A percentile compares a stretch with the other conserved stretches of the same genome.
phyloP scores from a whole-genome alignment of 1,140 invertebrate genomes.

The Brachionus asplanchnoidis region DNA sequence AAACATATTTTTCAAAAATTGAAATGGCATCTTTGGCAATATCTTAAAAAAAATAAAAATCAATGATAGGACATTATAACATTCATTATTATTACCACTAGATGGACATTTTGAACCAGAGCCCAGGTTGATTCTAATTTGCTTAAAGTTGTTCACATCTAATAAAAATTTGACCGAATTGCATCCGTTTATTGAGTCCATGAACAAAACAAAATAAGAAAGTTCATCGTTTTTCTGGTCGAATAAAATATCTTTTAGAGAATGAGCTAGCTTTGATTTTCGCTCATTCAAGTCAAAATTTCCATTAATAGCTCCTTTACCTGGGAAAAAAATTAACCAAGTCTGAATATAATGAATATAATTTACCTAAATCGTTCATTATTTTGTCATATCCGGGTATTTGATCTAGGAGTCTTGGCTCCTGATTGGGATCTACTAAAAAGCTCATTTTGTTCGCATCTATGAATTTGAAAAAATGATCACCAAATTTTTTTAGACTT shows the following conservation, averaged over 20 bases:
- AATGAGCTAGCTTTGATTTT: constrained; percentile 10
- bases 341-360: not conserved
- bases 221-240: constrained; percentile 6
- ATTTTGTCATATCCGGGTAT: constrained; percentile 12
- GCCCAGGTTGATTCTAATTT: not conserved
- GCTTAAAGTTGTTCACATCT: constrained; percentile 6
- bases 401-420: not conserved
- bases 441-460: not conserved
- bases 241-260: constrained; percentile 18
- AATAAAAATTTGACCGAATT: constrained; percentile 13
- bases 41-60: not conserved
- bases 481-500: not conserved
- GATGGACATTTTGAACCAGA: not conserved
- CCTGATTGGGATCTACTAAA: not conserved
- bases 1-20: constrained; percentile 24
- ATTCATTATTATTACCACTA: not conserved
- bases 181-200: not conserved
- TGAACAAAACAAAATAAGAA: constrained; percentile 4
- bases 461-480: not conserved
- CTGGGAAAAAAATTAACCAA: not conserved
- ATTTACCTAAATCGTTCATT: not conserved
- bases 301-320: constrained; percentile 1
- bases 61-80: not conserved
- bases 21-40: not conserved
- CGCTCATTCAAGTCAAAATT: not conserved